A percentile compares a stretch with the other conserved stretches of the same genome.
Conservation (phyloP, 2,797 vertebrate genomes). For the Clarias pachynema region DNA sequence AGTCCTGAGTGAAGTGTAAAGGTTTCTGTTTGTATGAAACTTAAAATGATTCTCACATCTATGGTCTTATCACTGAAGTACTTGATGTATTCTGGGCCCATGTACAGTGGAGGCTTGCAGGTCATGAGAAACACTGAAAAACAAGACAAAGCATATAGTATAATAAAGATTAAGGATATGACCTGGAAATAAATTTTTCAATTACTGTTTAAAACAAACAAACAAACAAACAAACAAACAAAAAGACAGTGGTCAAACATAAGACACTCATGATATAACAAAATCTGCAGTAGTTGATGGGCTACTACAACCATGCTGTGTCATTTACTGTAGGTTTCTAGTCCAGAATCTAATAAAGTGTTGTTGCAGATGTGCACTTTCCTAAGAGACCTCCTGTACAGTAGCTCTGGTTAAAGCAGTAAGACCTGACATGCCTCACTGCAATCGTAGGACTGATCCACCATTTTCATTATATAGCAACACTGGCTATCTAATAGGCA, state of each 20-base stretch:
- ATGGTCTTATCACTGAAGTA: slow-evolving; percentile 88
- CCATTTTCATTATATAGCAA: not conserved
- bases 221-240: too few species aligned
- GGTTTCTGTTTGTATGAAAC: not conserved
- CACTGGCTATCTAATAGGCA: not conserved
- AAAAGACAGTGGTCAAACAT: not conserved
- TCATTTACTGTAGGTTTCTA: not conserved
- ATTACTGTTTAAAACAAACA: too few species aligned
- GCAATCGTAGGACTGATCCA: not conserved
- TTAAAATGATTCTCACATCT: slow-evolving; percentile 73
- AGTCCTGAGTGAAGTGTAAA: not conserved
- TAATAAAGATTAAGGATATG: not conserved
- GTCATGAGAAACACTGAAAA: slow-evolving; percentile 88
- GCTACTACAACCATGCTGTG: not conserved
- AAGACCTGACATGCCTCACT: not conserved
- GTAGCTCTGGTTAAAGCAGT: not conserved
- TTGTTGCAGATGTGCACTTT: not conserved
- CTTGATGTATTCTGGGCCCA: slow-evolving; percentile 87
- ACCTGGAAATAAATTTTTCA: not conserved
- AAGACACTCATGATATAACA: not conserved
- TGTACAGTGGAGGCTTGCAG: slow-evolving; percentile 85
- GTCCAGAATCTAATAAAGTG: not conserved
- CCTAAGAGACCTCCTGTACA: not conserved
- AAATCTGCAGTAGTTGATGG: not conserved
- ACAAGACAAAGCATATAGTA: not conserved